phyloP scores from a whole-genome alignment of 2,888 invertebrate genomes.

The Thecophora atra region DNA sequence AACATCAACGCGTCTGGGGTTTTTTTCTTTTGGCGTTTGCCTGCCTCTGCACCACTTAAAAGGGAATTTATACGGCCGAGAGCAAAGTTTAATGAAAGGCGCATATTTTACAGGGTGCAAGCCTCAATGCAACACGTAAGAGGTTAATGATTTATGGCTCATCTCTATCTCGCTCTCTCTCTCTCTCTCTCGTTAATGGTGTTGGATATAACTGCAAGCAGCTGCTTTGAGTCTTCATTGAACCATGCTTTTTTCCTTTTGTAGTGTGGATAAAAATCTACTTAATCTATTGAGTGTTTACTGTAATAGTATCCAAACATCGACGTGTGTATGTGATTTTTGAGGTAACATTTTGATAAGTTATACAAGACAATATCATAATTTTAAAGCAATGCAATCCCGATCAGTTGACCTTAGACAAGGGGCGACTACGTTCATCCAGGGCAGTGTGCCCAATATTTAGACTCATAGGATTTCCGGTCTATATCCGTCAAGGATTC shows the following conservation, averaged over 20 bases:
- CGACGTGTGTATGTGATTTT: neutral
- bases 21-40: neutral
- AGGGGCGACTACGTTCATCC: too few relatives aligned
- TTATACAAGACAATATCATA: neutral
- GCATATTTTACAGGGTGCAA: slow-evolving; percentile 16
- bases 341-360: neutral
- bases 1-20: neutral
- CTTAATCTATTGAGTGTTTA: too few relatives aligned
- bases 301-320: too few relatives aligned
- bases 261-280: too few relatives aligned
- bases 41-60: slow-evolving; percentile 15
- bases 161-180: too few relatives aligned
- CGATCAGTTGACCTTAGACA: too few relatives aligned
- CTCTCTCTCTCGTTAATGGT: neutral
- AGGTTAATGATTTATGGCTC: slow-evolving; percentile 20
- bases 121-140: neutral
- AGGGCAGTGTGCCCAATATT: too few relatives aligned
- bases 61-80: slow-evolving; percentile 33
- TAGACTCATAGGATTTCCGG: too few relatives aligned
- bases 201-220: neutral
- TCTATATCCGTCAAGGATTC: too few relatives aligned
- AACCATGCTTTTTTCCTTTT: too few relatives aligned
- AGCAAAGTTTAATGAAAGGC: slow-evolving; percentile 37
- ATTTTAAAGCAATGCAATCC: too few relatives aligned
- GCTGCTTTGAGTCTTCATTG: neutral